Evolutionary conservation across 2,888 invertebrate species (phyloP).

Genomic region (Sphaerophoria taeniata): DNA sequence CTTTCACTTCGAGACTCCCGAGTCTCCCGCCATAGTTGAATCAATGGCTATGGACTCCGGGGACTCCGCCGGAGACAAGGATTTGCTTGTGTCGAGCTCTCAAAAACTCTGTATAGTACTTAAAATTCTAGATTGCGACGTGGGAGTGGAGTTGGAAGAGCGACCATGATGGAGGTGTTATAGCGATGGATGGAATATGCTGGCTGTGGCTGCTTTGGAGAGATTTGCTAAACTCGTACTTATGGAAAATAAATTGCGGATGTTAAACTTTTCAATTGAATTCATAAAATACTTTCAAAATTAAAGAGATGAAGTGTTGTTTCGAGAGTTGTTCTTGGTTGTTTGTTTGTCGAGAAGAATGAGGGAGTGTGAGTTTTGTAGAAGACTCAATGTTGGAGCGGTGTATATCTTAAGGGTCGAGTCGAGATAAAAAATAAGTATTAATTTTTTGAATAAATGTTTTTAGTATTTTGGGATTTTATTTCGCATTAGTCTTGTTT

Average conservation of each 20-base stretch:
- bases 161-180: too few relatives aligned
- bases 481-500: too few relatives aligned
- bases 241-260: constrained; percentile 74
- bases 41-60: too few relatives aligned
- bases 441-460: not conserved
- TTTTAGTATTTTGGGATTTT: not conserved
- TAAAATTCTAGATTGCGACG: too few relatives aligned
- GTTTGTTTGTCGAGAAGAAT: constrained; percentile 56
- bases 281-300: constrained; percentile 73
- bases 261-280: constrained; percentile 74
- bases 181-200: not conserved
- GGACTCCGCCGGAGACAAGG: not conserved
- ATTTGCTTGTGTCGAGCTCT: not conserved
- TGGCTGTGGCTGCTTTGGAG: constrained; percentile 1
- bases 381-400: constrained; percentile 35
- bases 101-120: not conserved
- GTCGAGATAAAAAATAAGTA: not conserved
- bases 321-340: constrained; percentile 38
- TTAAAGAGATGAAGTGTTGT: constrained; percentile 72
- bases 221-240: constrained; percentile 70
- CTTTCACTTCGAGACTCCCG: constrained; percentile 6
- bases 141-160: not conserved
- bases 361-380: constrained; percentile 51
- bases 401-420: not conserved
- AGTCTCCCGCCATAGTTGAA: not conserved